Evolutionary conservation across 2,888 invertebrate genomes (phyloP).

Genomic region (Myathropa florea): DNA sequence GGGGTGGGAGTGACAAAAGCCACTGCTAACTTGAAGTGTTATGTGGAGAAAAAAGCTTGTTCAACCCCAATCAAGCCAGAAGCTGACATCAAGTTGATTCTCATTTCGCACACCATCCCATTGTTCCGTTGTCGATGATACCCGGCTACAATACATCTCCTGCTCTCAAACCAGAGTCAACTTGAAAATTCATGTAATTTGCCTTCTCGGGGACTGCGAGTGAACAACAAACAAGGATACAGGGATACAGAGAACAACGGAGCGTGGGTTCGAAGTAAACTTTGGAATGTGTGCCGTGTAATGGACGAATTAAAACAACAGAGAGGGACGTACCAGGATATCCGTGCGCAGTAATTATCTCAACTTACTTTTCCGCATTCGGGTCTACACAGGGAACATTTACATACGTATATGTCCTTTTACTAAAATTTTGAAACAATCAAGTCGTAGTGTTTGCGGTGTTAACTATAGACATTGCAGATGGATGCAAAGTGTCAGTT

Average conservation of each 20-base stretch:
- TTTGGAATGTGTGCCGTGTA: conserved; percentile 31
- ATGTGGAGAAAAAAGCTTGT: neutral
- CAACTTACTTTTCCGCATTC: conserved; percentile 2
- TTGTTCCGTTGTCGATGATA: conserved; percentile 9
- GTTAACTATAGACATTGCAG: conserved; percentile 23
- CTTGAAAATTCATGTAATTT: conserved; percentile 50
- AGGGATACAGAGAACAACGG: neutral
- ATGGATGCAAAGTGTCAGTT: conserved; percentile 15
- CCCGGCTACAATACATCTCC: conserved; percentile 4
- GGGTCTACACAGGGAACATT: neutral
- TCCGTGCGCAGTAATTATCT: conserved; percentile 34
- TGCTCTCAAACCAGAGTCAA: neutral
- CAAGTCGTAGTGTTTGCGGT: conserved; percentile 28
- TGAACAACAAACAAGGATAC: conserved; percentile 25
- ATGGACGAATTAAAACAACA: conserved; percentile 52
- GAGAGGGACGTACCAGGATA: conserved; percentile 30
- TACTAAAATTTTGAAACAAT: conserved; percentile 20
- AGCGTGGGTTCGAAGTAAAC: conserved; percentile 33
- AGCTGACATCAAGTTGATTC: conserved; percentile 27
- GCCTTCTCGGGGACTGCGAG: conserved; percentile 2
- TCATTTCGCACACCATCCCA: neutral
- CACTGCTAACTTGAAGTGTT: conserved; percentile 1
- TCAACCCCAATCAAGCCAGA: conserved; percentile 46
- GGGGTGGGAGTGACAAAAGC: neutral
- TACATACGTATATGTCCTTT: neutral